Percentiles rank a stretch among this genome's conserved stretches.
phyloP scores from a whole-genome alignment of 2,113 vertebrate genomes.

The Platycercus adscitus region DNA sequence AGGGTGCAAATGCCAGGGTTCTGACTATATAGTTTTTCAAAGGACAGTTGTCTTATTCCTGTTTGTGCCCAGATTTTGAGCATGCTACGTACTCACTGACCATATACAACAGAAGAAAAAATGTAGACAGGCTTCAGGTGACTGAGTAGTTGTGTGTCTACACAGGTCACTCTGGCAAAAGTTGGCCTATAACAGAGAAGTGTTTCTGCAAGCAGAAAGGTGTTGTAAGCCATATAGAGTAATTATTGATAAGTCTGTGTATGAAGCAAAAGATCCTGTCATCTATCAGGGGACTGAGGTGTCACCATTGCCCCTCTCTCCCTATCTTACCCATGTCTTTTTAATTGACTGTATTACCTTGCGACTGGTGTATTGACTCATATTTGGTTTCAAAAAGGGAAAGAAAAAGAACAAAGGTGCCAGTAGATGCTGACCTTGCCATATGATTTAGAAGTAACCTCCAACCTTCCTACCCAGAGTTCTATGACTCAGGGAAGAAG shows the following conservation, averaged over 20 bases:
- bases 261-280: background rate
- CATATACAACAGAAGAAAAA: fast-evolving
- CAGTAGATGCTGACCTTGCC: background rate
- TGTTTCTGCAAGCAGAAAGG: background rate
- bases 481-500: background rate
- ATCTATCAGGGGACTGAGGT: background rate
- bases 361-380: background rate
- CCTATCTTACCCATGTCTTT: background rate
- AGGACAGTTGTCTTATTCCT: background rate
- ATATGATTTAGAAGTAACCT: background rate
- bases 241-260: background rate
- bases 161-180: background rate
- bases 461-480: background rate
- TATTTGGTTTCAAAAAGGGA: background rate
- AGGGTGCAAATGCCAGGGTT: background rate
- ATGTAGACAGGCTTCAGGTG: background rate
- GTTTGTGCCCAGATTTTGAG: background rate
- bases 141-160: background rate
- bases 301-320: background rate
- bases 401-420: background rate
- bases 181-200: background rate
- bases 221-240: background rate
- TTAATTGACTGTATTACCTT: background rate
- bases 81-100: background rate
- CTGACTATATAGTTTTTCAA: background rate